phyloP scores from a whole-genome alignment of 2,888 invertebrate genomes.

The Platycheirus rosarum region DNA sequence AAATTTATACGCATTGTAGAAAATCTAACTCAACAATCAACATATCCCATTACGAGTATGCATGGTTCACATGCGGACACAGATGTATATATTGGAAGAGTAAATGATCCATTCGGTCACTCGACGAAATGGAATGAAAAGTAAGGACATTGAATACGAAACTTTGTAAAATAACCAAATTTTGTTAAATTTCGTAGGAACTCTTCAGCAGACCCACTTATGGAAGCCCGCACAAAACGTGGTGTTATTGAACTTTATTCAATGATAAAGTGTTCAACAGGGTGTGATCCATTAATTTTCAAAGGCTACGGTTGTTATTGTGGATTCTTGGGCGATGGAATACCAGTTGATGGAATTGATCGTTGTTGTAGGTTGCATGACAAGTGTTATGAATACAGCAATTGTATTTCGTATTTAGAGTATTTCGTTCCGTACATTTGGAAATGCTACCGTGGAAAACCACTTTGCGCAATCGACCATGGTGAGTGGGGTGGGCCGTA shows the following conservation, averaged over 20 bases:
- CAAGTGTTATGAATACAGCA: constrained; percentile 91
- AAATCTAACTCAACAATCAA: constrained; percentile 67
- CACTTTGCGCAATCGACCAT: constrained; percentile 87
- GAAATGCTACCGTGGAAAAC: constrained; percentile 91
- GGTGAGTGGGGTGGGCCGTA: constrained; percentile 85
- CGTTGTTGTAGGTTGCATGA: constrained; percentile 93
- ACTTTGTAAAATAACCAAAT: neutral
- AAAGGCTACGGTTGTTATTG: constrained; percentile 96
- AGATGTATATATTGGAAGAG: constrained; percentile 80
- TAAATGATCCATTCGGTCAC: constrained; percentile 82
- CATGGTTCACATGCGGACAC: constrained; percentile 63
- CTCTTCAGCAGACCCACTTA: neutral
- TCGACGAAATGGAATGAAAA: constrained; percentile 81
- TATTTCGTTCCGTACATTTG: constrained; percentile 95
- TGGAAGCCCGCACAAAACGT: constrained; percentile 86
- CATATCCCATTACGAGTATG: constrained; percentile 69
- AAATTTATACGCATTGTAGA: constrained; percentile 28
- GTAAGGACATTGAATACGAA: constrained; percentile 75
- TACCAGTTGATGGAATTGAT: constrained; percentile 90
- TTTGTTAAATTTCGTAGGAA: too few species aligned
- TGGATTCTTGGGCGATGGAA: constrained; percentile 92
- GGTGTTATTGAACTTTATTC: constrained; percentile 92
- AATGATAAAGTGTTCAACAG: constrained; percentile 93
- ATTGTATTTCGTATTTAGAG: constrained; percentile 90
- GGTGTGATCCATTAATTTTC: constrained; percentile 91